phyloP scores from a whole-genome alignment of 2,888 invertebrate species.

The Clunio marinus region DNA sequence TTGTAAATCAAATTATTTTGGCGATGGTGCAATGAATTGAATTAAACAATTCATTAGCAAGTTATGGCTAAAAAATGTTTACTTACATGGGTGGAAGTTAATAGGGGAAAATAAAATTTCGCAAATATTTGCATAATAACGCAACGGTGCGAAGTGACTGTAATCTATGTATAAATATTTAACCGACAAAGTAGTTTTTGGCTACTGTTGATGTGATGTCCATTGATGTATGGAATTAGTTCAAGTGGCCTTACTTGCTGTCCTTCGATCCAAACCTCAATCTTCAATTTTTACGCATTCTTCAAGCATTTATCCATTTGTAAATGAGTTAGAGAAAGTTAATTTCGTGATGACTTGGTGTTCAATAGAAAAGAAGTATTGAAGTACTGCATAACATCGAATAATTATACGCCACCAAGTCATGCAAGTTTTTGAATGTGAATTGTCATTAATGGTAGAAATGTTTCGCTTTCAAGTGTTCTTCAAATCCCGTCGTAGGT shows the following conservation, averaged over 20 bases:
- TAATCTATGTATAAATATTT: background rate
- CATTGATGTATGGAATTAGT: background rate
- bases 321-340: background rate
- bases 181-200: background rate
- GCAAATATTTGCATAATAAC: background rate
- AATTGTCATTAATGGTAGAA: no score
- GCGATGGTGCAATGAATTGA: background rate
- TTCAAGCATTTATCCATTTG: background rate
- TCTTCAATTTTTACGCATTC: background rate
- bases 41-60: slow-evolving; percentile 2
- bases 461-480: no score
- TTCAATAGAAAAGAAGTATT: no score
- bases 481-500: no score
- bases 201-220: background rate
- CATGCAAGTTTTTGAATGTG: no score
- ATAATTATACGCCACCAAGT: no score
- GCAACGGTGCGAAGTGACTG: background rate
- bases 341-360: background rate
- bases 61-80: background rate
- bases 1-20: no score
- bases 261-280: background rate
- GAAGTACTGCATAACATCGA: no score
- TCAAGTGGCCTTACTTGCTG: background rate
- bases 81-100: background rate
- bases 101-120: background rate